Conservation (phyloP, 2,888 invertebrate species). For the Aphidius colemani region DNA sequence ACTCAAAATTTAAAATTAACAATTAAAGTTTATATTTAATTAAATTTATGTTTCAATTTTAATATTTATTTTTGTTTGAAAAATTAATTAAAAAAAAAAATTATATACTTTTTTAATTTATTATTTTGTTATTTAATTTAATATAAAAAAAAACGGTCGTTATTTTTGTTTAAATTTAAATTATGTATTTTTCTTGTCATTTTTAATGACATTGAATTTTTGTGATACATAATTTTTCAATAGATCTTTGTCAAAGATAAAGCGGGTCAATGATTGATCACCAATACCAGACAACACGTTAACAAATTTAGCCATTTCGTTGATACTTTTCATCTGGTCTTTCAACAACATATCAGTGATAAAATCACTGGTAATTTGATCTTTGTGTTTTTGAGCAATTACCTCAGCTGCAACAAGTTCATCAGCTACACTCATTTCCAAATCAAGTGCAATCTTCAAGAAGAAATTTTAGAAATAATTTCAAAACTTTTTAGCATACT, state of each 20-base stretch:
- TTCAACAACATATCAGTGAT: slow-evolving; percentile 63
- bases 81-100: background rate
- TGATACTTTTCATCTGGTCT: slow-evolving; percentile 67
- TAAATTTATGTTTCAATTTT: background rate
- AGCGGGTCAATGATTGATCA: slow-evolving; percentile 45
- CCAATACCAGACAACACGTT: slow-evolving; percentile 56
- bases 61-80: too few relatives aligned
- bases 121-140: background rate
- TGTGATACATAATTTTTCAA: slow-evolving; percentile 41
- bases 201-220: slow-evolving; percentile 38
- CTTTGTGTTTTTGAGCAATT: slow-evolving; percentile 60
- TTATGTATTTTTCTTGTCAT: too few relatives aligned
- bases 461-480: background rate
- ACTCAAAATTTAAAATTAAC: too few relatives aligned
- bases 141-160: too few relatives aligned
- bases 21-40: background rate
- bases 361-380: slow-evolving; percentile 63
- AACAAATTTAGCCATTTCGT: slow-evolving; percentile 65
- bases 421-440: slow-evolving; percentile 50
- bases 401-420: slow-evolving; percentile 58
- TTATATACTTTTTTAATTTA: background rate
- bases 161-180: too few relatives aligned
- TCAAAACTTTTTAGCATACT: too few relatives aligned
- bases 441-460: slow-evolving; percentile 41
- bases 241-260: slow-evolving; percentile 50